Percentiles rank a stretch among this genome's conserved stretches.
Conservation (phyloP, 2,888 invertebrate species). For the Caenorhabditis panamensis region DNA sequence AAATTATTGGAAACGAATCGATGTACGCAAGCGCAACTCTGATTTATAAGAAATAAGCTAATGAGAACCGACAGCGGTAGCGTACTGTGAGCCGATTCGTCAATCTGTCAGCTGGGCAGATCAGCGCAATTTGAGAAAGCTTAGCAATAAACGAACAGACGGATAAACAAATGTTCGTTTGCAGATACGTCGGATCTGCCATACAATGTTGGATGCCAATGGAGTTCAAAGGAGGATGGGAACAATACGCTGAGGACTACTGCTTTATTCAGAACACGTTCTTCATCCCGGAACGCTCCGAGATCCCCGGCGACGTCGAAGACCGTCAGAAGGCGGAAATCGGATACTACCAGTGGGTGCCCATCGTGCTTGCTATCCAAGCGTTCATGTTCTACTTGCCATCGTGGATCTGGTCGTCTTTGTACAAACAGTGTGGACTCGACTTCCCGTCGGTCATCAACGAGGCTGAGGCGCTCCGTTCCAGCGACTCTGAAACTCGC, state of each 20-base stretch:
- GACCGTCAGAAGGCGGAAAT: constrained; percentile 77
- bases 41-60: constrained; percentile 23
- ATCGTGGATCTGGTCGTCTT: constrained; percentile 79
- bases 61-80: background rate
- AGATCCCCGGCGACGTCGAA: constrained; percentile 76
- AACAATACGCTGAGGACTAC: constrained; percentile 81
- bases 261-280: constrained; percentile 81
- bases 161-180: constrained; percentile 40
- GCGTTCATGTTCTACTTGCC: constrained; percentile 81
- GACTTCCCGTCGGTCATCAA: constrained; percentile 69
- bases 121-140: constrained; percentile 23
- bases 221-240: constrained; percentile 79
- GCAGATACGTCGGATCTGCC: constrained; percentile 77
- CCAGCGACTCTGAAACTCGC: constrained; percentile 62
- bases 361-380: constrained; percentile 79
- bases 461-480: constrained; percentile 74
- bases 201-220: constrained; percentile 77
- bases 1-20: constrained; percentile 26
- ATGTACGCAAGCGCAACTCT: constrained; percentile 10
- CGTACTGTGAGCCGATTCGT: background rate
- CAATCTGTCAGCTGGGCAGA: constrained; percentile 30
- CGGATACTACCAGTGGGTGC: constrained; percentile 81
- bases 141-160: constrained; percentile 2
- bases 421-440: constrained; percentile 77
- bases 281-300: constrained; percentile 78